These are phyloP conservation scores for Oophaga sylvatica DNA, from an alignment of 2,797 vertebrate species.

Conservation along the genomic window DNA sequence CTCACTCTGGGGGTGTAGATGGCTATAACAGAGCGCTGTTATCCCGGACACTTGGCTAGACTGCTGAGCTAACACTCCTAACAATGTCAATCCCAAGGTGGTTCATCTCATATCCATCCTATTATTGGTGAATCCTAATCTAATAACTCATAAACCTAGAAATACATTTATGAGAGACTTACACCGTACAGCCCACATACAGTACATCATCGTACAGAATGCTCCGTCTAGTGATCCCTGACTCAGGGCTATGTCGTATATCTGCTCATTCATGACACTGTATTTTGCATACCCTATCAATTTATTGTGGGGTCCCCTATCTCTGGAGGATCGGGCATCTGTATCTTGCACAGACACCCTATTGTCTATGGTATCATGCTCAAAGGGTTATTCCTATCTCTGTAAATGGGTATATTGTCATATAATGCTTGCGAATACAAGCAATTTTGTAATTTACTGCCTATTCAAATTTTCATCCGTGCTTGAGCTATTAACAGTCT, in stretches of 20 bases:
- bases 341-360: no score
- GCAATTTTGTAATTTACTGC: no score
- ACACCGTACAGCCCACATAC: not conserved
- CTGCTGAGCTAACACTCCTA: slow-evolving; percentile 33
- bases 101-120: not conserved
- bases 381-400: no score
- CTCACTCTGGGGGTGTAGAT: slow-evolving; percentile 18
- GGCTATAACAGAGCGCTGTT: not conserved
- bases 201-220: not conserved
- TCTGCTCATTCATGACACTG: not conserved
- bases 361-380: no score
- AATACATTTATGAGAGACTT: not conserved
- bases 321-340: no score
- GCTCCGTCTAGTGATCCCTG: not conserved
- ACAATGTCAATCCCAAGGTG: not conserved
- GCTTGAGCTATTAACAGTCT: no score
- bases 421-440: no score
- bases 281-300: not conserved
- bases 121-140: not conserved
- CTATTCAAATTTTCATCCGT: no score
- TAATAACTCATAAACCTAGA: not conserved
- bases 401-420: no score
- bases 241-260: not conserved
- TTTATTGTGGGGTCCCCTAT: not conserved
- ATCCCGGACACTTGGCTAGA: not conserved